These are phyloP conservation scores for Polydrusus pterygomalis DNA, from an alignment of 2,888 invertebrate species.

Conservation along the genomic window DNA sequence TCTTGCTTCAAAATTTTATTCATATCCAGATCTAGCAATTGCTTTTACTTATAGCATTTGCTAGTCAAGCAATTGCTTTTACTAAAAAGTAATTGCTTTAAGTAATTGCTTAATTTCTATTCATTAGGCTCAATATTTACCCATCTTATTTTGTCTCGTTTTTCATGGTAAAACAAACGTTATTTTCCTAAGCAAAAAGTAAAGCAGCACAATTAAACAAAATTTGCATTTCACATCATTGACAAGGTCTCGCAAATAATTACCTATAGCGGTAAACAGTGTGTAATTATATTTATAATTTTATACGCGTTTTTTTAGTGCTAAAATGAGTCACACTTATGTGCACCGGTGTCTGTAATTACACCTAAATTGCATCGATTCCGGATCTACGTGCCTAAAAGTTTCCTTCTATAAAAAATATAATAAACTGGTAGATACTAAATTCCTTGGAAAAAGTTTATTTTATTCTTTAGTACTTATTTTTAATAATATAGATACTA, in stretches of 20 bases:
- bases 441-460: neutral
- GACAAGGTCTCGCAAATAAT: slow-evolving; percentile 48
- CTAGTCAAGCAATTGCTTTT: too few relatives aligned
- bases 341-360: slow-evolving; percentile 37
- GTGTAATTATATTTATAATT: slow-evolving; percentile 51
- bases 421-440: neutral
- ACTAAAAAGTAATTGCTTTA: too few relatives aligned
- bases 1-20: too few relatives aligned
- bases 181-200: slow-evolving; percentile 35
- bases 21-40: too few relatives aligned
- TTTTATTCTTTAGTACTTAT: too few relatives aligned
- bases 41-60: too few relatives aligned
- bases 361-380: slow-evolving; percentile 37
- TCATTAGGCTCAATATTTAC: too few relatives aligned
- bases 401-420: slow-evolving; percentile 22
- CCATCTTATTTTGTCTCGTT: too few relatives aligned
- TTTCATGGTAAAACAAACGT: too few relatives aligned
- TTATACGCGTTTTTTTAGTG: slow-evolving; percentile 44
- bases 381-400: slow-evolving; percentile 40
- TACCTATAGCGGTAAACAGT: slow-evolving; percentile 50
- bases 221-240: slow-evolving; percentile 46
- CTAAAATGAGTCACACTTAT: slow-evolving; percentile 37
- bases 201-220: slow-evolving; percentile 40
- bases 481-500: too few relatives aligned
- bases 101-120: too few relatives aligned